Evolutionary conservation across 53 echinoderm and acorn worm genomes (phyloP).

Genomic region (Arbacia lixula): DNA sequence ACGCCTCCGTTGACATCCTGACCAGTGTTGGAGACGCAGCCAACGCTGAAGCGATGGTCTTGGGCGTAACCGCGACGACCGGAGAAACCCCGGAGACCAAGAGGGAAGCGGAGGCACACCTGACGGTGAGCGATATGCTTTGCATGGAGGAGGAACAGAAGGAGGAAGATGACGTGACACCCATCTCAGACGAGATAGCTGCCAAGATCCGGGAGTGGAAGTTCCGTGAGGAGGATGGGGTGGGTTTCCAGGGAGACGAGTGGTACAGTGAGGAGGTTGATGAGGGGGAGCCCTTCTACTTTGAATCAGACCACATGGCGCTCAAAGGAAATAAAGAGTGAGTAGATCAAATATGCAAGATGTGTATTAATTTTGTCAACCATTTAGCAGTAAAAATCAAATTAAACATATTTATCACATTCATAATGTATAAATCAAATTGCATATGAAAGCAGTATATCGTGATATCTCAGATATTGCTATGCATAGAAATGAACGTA

Average conservation of each 20-base stretch:
- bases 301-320: slow-evolving; percentile 98
- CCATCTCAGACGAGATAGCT: slow-evolving; percentile 48
- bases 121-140: neutral
- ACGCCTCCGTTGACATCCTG: neutral
- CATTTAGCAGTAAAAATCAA: too few relatives aligned
- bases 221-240: slow-evolving; percentile 48
- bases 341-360: too few relatives aligned
- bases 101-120: neutral
- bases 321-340: slow-evolving; percentile 99
- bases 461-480: too few relatives aligned
- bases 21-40: slow-evolving; percentile 21
- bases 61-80: neutral
- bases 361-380: too few relatives aligned
- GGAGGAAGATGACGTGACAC: slow-evolving; percentile 14
- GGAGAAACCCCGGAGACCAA: neutral
- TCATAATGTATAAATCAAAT: too few relatives aligned
- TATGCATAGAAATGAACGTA: too few relatives aligned
- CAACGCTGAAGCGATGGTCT: neutral
- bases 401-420: too few relatives aligned
- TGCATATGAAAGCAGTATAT: too few relatives aligned
- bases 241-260: slow-evolving; percentile 72
- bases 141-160: slow-evolving; percentile 17
- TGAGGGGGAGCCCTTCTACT: slow-evolving; percentile 93
- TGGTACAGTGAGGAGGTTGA: slow-evolving; percentile 86
- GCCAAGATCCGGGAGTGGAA: slow-evolving; percentile 22